A percentile compares a stretch with the other conserved stretches of the same genome.
Evolutionary conservation across 2,888 invertebrate genomes (phyloP).

Genomic region (Phengaris alcon): DNA sequence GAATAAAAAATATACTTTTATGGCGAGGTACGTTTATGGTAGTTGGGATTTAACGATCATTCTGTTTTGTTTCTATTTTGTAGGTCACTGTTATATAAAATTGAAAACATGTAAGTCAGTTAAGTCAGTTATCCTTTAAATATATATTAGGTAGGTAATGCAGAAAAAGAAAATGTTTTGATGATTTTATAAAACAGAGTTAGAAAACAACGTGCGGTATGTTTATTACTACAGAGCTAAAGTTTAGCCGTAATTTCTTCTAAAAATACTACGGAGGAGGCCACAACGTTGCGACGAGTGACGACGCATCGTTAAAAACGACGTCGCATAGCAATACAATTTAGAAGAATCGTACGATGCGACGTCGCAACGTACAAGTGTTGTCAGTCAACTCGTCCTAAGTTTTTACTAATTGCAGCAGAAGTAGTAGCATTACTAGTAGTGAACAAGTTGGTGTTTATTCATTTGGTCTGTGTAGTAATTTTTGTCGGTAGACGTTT

Average conservation of each 20-base stretch:
- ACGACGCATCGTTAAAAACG: too few species aligned
- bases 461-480: not conserved
- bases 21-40: constrained; percentile 4
- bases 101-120: not conserved
- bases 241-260: too few species aligned
- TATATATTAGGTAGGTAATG: not conserved
- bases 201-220: too few species aligned
- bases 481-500: not conserved
- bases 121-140: constrained; percentile 7
- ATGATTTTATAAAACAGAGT: not conserved
- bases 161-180: not conserved
- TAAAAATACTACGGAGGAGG: too few species aligned
- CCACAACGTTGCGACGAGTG: too few species aligned
- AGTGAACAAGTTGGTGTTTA: not conserved
- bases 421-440: not conserved
- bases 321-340: too few species aligned
- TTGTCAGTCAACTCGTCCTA: too few species aligned
- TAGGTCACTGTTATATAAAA: constrained; percentile 18
- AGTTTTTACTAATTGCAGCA: too few species aligned
- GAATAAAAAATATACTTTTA: constrained; percentile 3
- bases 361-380: too few species aligned
- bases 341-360: too few species aligned
- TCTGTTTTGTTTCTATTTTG: not conserved
- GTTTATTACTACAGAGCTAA: too few species aligned
- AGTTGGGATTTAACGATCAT: not conserved